Evolutionary conservation across 2,797 vertebrate species (phyloP).

Genomic region (Botia kubotai): DNA sequence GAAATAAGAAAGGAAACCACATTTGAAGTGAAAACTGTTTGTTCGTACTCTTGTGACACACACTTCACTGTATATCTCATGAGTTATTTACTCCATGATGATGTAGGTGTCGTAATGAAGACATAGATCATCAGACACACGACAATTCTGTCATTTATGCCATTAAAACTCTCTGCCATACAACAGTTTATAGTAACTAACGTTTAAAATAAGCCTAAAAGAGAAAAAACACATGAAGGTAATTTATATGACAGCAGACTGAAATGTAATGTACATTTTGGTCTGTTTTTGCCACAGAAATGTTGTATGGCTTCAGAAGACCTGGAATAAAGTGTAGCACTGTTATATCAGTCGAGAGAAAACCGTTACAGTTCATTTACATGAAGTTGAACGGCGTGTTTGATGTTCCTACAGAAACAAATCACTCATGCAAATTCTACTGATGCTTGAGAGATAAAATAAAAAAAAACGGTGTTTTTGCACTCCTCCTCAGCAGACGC

Average conservation of each 20-base stretch:
- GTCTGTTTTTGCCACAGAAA: neutral
- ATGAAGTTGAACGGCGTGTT: neutral
- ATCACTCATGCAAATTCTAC: constrained; percentile 39
- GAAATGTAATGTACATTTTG: too few species aligned
- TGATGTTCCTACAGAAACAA: constrained; percentile 3
- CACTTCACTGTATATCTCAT: neutral
- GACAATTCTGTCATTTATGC: too few species aligned
- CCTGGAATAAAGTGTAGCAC: neutral
- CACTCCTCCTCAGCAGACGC: constrained; percentile 24
- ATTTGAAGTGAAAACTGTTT: neutral
- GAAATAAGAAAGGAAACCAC: neutral
- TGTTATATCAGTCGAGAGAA: neutral
- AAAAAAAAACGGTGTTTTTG: neutral
- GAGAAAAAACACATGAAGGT: too few species aligned
- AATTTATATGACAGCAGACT: too few species aligned
- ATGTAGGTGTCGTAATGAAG: neutral
- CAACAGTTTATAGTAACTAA: neutral
- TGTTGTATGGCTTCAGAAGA: neutral
- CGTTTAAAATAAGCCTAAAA: too few species aligned
- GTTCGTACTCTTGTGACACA: neutral
- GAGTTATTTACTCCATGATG: neutral
- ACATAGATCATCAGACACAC: neutral
- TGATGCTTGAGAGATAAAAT: constrained; percentile 3
- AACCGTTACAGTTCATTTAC: constrained; percentile 6
- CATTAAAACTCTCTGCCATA: neutral